Evolutionary conservation across 53 echinoderm and acorn worm species (phyloP).

Genomic region (Temnopleurus reevesii): DNA sequence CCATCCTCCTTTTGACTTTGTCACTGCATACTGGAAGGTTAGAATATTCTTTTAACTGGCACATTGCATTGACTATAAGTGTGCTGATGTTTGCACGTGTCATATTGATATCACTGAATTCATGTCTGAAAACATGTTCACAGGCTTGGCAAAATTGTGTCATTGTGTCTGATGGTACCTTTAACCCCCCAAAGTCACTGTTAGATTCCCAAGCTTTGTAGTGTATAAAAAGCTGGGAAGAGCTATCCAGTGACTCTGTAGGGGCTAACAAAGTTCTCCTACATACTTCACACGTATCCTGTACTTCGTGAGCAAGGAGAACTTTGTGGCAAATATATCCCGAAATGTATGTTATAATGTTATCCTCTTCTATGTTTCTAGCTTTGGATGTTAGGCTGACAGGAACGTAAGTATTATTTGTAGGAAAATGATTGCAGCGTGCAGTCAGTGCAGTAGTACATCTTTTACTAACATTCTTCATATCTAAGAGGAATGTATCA

Average conservation of each 20-base stretch:
- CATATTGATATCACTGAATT: constrained; percentile 53
- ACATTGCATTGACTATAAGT: constrained; percentile 32
- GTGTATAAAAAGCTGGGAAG: constrained; percentile 44
- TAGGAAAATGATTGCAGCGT: no score
- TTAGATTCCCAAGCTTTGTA: constrained; percentile 49
- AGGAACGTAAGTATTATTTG: no score
- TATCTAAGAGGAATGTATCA: constrained; percentile 42
- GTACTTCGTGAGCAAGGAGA: constrained; percentile 39
- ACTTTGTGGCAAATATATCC: constrained; percentile 46
- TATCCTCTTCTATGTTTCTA: constrained; percentile 41
- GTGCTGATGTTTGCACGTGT: constrained; percentile 41
- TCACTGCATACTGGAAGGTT: constrained; percentile 26
- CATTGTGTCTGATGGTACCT: constrained; percentile 36
- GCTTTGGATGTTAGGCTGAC: no score
- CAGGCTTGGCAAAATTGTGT: constrained; percentile 44
- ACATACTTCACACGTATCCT: constrained; percentile 36
- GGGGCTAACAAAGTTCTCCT: constrained; percentile 19
- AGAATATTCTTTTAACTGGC: constrained; percentile 22
- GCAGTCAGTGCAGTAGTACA: no score
- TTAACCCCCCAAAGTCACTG: constrained; percentile 47
- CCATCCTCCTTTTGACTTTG: constrained; percentile 29
- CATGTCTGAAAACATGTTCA: constrained; percentile 45
- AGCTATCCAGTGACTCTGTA: constrained; percentile 25
- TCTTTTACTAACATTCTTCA: not conserved
- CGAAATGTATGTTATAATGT: constrained; percentile 52